A percentile compares a stretch with the other conserved stretches of the same genome.
phyloP scores from a whole-genome alignment of 2,113 vertebrate species.

The Hyperoodon ampullatus region DNA sequence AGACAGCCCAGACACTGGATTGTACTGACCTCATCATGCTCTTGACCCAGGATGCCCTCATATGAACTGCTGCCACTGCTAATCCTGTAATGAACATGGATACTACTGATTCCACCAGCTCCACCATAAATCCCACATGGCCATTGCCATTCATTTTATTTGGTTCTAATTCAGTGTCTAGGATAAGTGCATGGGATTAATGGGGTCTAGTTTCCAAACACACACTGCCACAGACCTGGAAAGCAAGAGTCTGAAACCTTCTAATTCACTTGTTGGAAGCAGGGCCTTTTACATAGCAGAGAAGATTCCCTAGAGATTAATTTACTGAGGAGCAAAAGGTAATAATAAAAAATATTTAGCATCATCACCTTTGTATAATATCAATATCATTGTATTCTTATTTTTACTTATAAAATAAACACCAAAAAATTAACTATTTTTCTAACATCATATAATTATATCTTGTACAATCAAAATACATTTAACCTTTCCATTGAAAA shows the following conservation, averaged over 20 bases:
- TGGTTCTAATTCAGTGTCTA: neutral
- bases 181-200: neutral
- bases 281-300: neutral
- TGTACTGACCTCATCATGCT: accelerated
- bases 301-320: neutral
- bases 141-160: neutral
- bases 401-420: neutral
- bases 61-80: neutral
- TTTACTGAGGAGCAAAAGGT: neutral
- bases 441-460: neutral
- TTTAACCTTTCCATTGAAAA: neutral
- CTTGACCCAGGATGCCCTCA: neutral
- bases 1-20: neutral
- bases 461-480: neutral
- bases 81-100: neutral
- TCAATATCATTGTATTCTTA: neutral
- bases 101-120: neutral
- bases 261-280: neutral
- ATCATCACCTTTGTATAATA: neutral
- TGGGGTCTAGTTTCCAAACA: neutral
- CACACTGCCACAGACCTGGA: neutral
- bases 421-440: neutral
- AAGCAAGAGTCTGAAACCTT: neutral
- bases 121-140: neutral
- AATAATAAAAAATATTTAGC: neutral